Evolutionary conservation across 2,888 invertebrate species (phyloP).

Genomic region (Noctua janthina): DNA sequence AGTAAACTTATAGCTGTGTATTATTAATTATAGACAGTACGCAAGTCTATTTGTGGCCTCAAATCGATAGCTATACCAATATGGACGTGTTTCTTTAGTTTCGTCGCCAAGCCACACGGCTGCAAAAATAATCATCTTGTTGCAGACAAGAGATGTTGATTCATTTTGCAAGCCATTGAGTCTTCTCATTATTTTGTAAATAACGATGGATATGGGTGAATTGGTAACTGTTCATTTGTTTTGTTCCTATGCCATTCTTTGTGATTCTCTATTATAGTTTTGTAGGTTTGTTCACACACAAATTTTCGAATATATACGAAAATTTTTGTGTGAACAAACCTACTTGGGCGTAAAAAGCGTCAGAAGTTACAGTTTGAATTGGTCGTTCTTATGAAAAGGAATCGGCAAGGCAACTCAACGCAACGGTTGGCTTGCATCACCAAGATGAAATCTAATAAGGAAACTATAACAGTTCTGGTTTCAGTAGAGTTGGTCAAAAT

Average conservation of each 20-base stretch:
- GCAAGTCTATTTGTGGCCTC: neutral
- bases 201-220: neutral
- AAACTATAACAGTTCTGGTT: neutral
- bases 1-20: neutral
- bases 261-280: too few relatives aligned
- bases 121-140: neutral
- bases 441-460: neutral
- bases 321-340: neutral
- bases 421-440: neutral
- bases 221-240: neutral
- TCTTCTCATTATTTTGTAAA: constrained; percentile 19
- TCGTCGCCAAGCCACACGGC: neutral
- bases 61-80: neutral
- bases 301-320: too few relatives aligned
- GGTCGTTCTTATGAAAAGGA: neutral
- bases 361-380: neutral
- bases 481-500: neutral
- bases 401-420: neutral
- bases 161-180: constrained; percentile 10
- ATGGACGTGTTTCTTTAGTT: constrained; percentile 7
- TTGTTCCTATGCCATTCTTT: neutral
- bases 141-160: neutral
- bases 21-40: neutral
- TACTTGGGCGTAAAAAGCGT: neutral
- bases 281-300: too few relatives aligned